A percentile compares a stretch with the other conserved stretches of the same genome.
phyloP scores from a whole-genome alignment of 2,113 vertebrate genomes.

The Malurus melanocephalus region DNA sequence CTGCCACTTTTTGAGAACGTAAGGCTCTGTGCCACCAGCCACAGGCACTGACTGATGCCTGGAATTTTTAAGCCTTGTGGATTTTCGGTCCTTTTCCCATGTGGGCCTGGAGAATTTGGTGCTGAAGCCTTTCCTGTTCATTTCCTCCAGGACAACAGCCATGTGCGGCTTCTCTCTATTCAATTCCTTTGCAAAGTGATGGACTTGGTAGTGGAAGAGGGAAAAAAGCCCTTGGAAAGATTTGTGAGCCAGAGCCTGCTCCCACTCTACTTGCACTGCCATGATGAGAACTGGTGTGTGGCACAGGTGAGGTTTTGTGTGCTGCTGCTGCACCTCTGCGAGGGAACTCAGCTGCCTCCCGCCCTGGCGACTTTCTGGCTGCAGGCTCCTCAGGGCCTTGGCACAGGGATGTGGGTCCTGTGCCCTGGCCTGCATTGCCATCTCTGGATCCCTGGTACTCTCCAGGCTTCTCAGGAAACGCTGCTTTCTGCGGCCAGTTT shows the following conservation, averaged over 20 bases:
- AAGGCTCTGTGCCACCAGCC: not conserved
- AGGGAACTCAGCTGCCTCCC: not conserved
- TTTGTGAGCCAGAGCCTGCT: not conserved
- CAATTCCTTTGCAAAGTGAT: not conserved
- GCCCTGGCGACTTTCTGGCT: not conserved
- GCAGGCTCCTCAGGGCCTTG: not conserved
- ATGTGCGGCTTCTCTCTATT: not conserved
- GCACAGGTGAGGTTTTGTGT: not conserved
- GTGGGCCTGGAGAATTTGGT: not conserved
- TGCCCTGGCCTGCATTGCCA: too few relatives aligned
- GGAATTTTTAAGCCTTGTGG: not conserved
- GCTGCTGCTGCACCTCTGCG: not conserved
- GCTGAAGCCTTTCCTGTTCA: too few relatives aligned
- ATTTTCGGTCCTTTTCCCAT: not conserved
- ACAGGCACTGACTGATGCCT: not conserved
- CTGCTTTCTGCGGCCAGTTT: not conserved
- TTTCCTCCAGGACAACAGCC: not conserved
- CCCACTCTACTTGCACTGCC: not conserved
- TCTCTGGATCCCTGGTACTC: not conserved
- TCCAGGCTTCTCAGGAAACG: not conserved
- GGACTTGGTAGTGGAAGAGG: not conserved
- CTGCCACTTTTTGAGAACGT: not conserved
- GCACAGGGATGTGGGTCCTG: too few relatives aligned
- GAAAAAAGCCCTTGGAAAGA: not conserved
- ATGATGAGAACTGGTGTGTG: not conserved